Evolutionary conservation across 2,888 invertebrate species (phyloP), one percentile per base, ranked within the genome.

Genomic region (Meliscaeva auricollis): DNA sequence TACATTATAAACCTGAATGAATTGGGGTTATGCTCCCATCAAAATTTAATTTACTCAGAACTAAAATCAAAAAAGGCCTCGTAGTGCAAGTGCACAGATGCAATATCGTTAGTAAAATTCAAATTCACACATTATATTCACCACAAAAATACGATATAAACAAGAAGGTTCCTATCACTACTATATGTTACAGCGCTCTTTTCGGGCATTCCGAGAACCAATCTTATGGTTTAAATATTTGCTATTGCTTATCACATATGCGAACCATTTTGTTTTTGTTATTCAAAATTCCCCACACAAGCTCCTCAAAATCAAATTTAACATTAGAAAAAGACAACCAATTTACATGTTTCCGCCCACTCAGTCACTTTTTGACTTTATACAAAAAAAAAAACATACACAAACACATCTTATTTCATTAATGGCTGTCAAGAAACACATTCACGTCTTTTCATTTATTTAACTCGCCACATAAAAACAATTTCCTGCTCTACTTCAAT

Each of bases 401-500:
- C 22, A 46, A 20, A 58, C 17, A 11, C 15, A 17, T 35, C 20
- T 35, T 20, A n/a, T 13, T 17, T 69, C 32, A 50, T 54, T 56
- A 78, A 78, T 60, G 58, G 72, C 64, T 77, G 69, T 64, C 62
- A 64, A 17, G 46, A 50, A n/a, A n/a, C n/a, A n/a, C n/a, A n/a
- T 26, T 48, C 30, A 38, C n/a, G n/a, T 32, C 17, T 69, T 62
- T 30, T n/a, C 8, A n/a, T 35, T 52, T 17, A 26, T 20, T 30
- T 62, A 58, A 13, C 68, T 75, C 62, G 62, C 76, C 17, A 46
- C 76, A 76, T 70, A 76, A 81, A 81, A 81, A 64, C 26, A 38
- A 69, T 64, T 76, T 82, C 77, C 73, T 74, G 79, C 58, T 84
- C 58, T 15, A 48, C 15, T 81, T 64, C 13, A n/a, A 48, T 66